Conservation (phyloP, 2,113 vertebrate genomes). For the Poeciliopsis turrubarensis region DNA sequence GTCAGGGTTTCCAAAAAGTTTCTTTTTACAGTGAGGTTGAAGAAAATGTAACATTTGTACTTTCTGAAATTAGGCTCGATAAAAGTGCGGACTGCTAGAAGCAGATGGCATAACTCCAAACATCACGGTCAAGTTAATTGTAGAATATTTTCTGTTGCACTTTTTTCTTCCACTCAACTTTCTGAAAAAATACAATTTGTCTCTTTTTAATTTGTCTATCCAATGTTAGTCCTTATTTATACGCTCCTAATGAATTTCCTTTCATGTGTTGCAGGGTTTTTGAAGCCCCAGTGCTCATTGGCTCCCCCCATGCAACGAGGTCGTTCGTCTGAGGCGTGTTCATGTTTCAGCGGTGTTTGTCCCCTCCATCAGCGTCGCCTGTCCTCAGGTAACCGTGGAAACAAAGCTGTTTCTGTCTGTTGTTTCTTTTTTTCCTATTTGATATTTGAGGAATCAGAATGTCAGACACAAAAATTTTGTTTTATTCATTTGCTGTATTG, state of each 20-base stretch:
- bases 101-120: background rate
- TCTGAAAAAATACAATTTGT: background rate
- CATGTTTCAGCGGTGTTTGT: conserved; percentile 84
- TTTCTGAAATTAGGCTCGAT: background rate
- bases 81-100: background rate
- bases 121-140: background rate
- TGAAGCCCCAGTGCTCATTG: conserved; percentile 86
- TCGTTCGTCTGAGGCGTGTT: conserved; percentile 76
- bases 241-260: background rate
- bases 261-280: conserved; percentile 74
- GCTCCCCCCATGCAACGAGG: conserved; percentile 80
- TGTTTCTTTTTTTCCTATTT: background rate
- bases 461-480: background rate
- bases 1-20: no score
- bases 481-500: background rate
- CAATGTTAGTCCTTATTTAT: background rate
- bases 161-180: background rate
- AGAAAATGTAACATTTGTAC: background rate
- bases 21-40: background rate
- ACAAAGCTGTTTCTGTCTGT: background rate
- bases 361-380: conserved; percentile 81
- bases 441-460: background rate
- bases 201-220: background rate
- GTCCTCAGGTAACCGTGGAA: conserved; percentile 72
- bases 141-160: background rate